A percentile compares a stretch with the other conserved stretches of the same genome.
Evolutionary conservation across 2,113 vertebrate species (phyloP).

Genomic region (Lampris megalopsis): DNA sequence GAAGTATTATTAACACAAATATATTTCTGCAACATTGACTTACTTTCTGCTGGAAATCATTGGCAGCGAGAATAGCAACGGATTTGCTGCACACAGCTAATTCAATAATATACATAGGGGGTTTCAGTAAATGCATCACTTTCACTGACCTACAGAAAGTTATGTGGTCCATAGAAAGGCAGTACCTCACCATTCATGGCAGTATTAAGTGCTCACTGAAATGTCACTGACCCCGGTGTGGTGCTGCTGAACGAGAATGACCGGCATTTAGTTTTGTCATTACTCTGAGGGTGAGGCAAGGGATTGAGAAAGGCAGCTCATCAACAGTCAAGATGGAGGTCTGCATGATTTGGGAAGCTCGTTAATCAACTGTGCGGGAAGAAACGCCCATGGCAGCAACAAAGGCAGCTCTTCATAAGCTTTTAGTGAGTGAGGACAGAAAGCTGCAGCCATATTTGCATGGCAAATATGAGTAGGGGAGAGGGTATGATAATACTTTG

Average conservation of each 20-base stretch:
- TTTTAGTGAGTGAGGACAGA: constrained; percentile 33
- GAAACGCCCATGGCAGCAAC: neutral
- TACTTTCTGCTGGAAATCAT: neutral
- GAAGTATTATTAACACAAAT: constrained; percentile 18
- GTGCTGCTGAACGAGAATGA: constrained; percentile 27
- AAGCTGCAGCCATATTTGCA: constrained; percentile 41
- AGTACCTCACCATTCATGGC: constrained; percentile 18
- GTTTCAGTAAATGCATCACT: constrained; percentile 22
- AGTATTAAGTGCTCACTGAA: constrained; percentile 13
- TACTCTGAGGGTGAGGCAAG: neutral
- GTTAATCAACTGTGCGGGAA: constrained; percentile 34
- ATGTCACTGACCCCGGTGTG: constrained; percentile 14
- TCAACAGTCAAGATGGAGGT: constrained; percentile 34
- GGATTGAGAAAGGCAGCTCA: neutral
- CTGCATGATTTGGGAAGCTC: constrained; percentile 27
- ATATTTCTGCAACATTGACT: constrained; percentile 20
- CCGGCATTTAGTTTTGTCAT: neutral
- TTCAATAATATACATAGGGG: neutral
- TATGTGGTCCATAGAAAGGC: constrained; percentile 42
- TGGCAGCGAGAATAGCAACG: constrained; percentile 21
- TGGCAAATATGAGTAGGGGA: constrained; percentile 20
- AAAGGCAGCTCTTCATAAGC: constrained; percentile 34
- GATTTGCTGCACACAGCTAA: neutral
- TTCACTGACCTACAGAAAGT: constrained; percentile 19
- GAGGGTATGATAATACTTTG: constrained; percentile 22